These are phyloP conservation scores for Brachionus rubens DNA, from an alignment of 1,140 invertebrate species.

Conservation along the genomic window DNA sequence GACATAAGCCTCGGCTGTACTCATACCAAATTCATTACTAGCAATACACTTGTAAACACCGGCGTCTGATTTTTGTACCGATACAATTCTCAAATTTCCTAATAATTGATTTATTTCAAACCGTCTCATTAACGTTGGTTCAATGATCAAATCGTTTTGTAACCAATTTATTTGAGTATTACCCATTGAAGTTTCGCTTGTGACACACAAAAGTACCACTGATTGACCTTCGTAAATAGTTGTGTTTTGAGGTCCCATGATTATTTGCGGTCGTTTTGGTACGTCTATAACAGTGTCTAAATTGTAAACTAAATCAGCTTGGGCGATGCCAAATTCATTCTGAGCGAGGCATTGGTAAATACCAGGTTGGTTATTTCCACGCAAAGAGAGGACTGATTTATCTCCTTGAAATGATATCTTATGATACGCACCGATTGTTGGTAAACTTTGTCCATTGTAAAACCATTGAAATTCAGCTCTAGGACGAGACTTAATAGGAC, in stretches of 20 bases:
- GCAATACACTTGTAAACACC: slow-evolving; percentile 47
- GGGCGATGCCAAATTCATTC: slow-evolving; percentile 72
- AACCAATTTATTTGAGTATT: slow-evolving; percentile 40
- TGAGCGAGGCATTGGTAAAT: slow-evolving; percentile 82
- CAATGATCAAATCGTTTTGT: slow-evolving; percentile 44
- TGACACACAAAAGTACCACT: slow-evolving; percentile 36
- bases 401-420: slow-evolving; percentile 49
- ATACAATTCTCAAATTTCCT: slow-evolving; percentile 46
- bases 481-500: slow-evolving; percentile 69
- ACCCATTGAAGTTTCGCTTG: neutral
- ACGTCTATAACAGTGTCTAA: neutral
- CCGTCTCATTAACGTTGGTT: slow-evolving; percentile 45
- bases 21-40: slow-evolving; percentile 41
- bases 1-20: slow-evolving; percentile 39
- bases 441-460: slow-evolving; percentile 72
- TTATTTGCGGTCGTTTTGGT: slow-evolving; percentile 20
- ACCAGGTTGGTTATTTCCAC: slow-evolving; percentile 64
- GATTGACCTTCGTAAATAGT: slow-evolving; percentile 44
- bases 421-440: slow-evolving; percentile 55
- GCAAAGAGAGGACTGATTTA: neutral
- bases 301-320: slow-evolving; percentile 47
- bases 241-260: slow-evolving; percentile 47
- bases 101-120: slow-evolving; percentile 41
- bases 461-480: slow-evolving; percentile 74
- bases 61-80: slow-evolving; percentile 42